Evolutionary conservation across 2,797 vertebrate species (phyloP), one percentile per base, ranked within the genome.

Genomic region (Myotis daubentonii): DNA sequence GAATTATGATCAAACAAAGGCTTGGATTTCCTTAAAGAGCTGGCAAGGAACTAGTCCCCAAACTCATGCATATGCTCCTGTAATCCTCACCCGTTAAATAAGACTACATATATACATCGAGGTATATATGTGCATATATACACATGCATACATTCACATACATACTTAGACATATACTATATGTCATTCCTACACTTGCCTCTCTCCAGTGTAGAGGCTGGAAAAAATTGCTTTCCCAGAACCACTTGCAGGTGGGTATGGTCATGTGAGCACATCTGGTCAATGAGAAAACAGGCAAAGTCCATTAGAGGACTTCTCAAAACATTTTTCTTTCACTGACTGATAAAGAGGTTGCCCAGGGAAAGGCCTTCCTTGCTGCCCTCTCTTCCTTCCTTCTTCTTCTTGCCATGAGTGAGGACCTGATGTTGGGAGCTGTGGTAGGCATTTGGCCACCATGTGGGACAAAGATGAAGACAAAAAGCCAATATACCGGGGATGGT

Each of bases 11-110:
- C 70, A 80, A 57, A 85, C 28, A 41, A 84, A 91, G 2, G 13
- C 30, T 20, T 49, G 60, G 55, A n/a, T 92, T 94, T 96, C 70
- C 72, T 75, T 71, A 93, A 68, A 83, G 66, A 94, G 6, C n/a
- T 44, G 93, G 15, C 28, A 55, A 68, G 47, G 65, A 89, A 88
- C 51, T 70, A 84, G 71, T 20, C 47, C 17, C 12, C 47, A 82
- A n/a, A 12, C 38, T 65, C 22, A 86, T 1, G 30, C 16, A 62
- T 53, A 51, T 65, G 88, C 13, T 41, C 66, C 44, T 66, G 17
- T 66, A 71, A 49, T 84, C 19, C 17, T 49, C 41, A 68, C 20
- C 10, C 7, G 6, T 30, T 78, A 68, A 75, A 75, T 65, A 70
- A 87, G 71, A 44, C 22, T 51, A 36, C 11, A 8, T 28, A 10